Conservation (phyloP, 2,113 vertebrate species). For the Suncus etruscus region DNA sequence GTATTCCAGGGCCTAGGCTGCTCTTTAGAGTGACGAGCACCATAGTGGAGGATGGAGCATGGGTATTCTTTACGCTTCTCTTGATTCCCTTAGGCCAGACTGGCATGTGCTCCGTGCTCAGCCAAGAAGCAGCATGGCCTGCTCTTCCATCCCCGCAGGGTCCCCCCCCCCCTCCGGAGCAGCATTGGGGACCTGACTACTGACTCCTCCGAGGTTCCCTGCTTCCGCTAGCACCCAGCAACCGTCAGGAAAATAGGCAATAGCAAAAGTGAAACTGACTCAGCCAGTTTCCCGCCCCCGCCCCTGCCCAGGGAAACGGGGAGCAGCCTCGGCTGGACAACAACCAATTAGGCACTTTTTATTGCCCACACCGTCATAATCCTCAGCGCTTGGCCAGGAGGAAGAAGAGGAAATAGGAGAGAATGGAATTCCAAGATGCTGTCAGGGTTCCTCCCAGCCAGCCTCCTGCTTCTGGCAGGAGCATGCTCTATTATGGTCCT, state of each 20-base stretch:
- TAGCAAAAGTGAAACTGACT: conserved; percentile 83
- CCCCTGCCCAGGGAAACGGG: conserved; percentile 66
- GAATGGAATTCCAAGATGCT: conserved; percentile 60
- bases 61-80: background rate
- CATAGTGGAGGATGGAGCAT: background rate
- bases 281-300: conserved; percentile 66
- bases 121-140: background rate
- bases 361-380: conserved; percentile 79
- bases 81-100: background rate
- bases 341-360: conserved; percentile 83
- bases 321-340: conserved; percentile 76
- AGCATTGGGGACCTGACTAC: background rate
- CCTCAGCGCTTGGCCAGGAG: conserved; percentile 55
- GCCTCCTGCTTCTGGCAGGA: background rate
- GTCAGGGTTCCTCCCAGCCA: background rate
- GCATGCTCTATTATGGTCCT: too few species aligned
- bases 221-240: conserved; percentile 66
- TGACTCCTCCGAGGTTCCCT: background rate
- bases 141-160: background rate
- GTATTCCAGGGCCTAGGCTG: background rate
- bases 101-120: background rate
- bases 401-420: conserved; percentile 71
- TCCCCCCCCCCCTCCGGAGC: background rate
- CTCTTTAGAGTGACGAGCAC: too few species aligned
- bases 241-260: conserved; percentile 50